These are phyloP conservation scores for Galbula dea DNA, from an alignment of 2,113 vertebrate species.

Conservation along the genomic window DNA sequence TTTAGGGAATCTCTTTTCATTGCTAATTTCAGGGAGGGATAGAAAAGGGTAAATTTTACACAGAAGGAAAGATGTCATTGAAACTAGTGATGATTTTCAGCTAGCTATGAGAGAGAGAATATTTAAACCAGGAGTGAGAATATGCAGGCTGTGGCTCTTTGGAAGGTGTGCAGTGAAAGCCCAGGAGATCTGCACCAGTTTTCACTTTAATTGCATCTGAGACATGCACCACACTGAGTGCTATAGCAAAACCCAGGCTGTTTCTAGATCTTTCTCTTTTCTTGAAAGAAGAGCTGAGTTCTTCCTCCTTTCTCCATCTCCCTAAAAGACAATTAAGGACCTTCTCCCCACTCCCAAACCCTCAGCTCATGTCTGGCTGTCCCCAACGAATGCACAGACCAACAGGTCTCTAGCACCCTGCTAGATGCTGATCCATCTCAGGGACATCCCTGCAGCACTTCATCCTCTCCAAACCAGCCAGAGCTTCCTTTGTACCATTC, in stretches of 20 bases:
- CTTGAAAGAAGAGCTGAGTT: accelerated
- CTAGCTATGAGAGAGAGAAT: neutral
- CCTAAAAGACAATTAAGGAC: neutral
- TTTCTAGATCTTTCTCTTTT: neutral
- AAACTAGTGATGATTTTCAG: neutral
- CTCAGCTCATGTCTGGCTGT: accelerated
- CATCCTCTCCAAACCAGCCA: neutral
- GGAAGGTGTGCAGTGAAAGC: neutral
- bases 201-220: neutral
- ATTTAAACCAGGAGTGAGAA: neutral
- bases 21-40: neutral
- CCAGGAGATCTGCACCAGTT: neutral
- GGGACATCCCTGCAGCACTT: neutral
- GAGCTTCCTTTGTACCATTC: neutral
- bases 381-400: neutral
- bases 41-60: neutral
- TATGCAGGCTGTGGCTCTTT: neutral
- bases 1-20: neutral
- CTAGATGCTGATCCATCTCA: neutral
- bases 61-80: neutral
- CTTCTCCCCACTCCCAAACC: neutral
- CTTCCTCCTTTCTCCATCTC: neutral
- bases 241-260: neutral
- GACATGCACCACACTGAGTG: accelerated
- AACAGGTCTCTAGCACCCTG: neutral